Conservation (phyloP, 2,797 vertebrate genomes). For the Anguilla megastoma region DNA sequence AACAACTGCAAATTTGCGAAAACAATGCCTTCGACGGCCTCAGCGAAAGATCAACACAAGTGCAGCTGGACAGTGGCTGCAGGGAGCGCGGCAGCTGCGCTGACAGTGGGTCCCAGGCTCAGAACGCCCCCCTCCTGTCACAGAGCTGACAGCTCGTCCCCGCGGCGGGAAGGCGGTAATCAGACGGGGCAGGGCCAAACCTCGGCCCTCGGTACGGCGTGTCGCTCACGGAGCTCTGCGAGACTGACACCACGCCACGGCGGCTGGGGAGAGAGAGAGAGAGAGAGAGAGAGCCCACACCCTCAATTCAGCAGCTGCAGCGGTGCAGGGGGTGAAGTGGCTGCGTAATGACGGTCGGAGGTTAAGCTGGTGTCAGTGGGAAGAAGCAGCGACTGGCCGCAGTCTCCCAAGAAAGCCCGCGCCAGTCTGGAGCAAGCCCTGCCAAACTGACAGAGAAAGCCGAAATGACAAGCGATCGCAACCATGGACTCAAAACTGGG, state of each 20-base stretch:
- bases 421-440: background rate
- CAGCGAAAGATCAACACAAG: background rate
- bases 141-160: background rate
- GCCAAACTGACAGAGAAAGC: background rate
- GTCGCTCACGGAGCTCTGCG: background rate
- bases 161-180: background rate
- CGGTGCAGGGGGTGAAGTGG: background rate
- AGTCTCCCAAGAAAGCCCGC: background rate
- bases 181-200: background rate
- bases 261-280: background rate
- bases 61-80: background rate
- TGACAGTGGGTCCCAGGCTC: background rate
- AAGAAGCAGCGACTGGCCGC: background rate
- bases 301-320: background rate
- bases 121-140: background rate
- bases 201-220: background rate
- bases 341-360: background rate
- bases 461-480: background rate
- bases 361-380: background rate
- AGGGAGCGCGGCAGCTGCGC: background rate
- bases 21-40: background rate
- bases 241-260: background rate
- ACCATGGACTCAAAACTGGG: background rate
- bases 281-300: background rate
- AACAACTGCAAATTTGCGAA: background rate